Evolutionary conservation across 2,797 vertebrate species (phyloP), one percentile per base, ranked within the genome.

Genomic region (Buceros bicornis): DNA sequence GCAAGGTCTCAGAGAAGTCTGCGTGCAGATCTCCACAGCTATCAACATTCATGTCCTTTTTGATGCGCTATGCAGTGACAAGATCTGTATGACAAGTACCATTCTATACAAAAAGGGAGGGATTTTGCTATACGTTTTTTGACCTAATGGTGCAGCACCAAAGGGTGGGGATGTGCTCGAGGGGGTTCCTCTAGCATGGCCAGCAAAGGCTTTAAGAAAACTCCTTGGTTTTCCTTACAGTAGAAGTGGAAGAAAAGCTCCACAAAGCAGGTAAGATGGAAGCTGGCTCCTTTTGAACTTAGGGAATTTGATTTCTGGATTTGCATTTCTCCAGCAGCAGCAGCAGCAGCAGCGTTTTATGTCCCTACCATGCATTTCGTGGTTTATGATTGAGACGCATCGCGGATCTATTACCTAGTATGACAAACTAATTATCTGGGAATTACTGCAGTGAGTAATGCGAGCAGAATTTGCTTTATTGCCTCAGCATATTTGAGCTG

Each of bases 401-500:
- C 74, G 48, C 77, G 45, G 72, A 69, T 62, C 62, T 24, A 58
- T 71, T 83, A 80, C 50, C 69, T 51, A 29, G 25, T 20, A 61
- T 25, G 61, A 88, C 67, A 71, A 91, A 70, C 61, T 74, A 77
- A 89, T 94, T 89, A 91, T 81, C 78, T 82, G 82, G 72, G 72
- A 89, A 93, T 91, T 88, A 76, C 66, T 74, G 35, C 0, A 0
- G 37, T 43, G 42, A 85, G 53, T 81, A 88, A 84, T 2, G 28
- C 8, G 31, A 92, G 69, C 35, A 58, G 64, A 81, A 91, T 82
- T 89, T 88, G 61, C 69, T 92, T 92, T 87, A 90, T 47, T 69
- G 66, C 81, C 56, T 92, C 72, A 81, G 53, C 57, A 47, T 14
- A 85, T 91, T 8, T 58, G 54, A 65, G 62, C 72, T 91, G 61